Base-by-base conservation (phyloP, 1,140 invertebrate species). In the Metopolophium dirhodum region DNA sequence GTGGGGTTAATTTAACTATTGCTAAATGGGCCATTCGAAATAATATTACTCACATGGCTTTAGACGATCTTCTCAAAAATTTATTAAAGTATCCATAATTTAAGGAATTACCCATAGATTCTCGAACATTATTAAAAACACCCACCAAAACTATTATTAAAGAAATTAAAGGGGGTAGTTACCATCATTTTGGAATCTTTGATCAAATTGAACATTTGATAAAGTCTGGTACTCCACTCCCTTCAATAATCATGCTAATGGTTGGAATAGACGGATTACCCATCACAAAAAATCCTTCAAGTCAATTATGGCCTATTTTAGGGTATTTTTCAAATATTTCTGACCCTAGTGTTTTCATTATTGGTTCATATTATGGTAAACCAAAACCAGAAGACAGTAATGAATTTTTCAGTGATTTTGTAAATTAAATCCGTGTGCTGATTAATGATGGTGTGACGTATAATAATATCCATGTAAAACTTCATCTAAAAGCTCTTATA, bases 351-450 rank as follows among this genome's bases (percentile, higher is more conserved):
- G 45, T 87, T 30, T 87, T 87, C 26, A 87, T 87, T 30, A 87
- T 87, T 47, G 85, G 85, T n/a, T 23, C 85, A 47, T 87, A 87
- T 87, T 87, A 87, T 87, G 85, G 85, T 49, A 49, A 45, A 87
- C 41, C 8, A 30, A 49, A 87, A n/a, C 85, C 85, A 45, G 30
- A 87, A 87, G 45, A 87, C 7, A 30, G 85, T 87, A 87, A 87
- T n/a, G 85, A 87, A 35, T 87, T 47, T 49, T 87, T 87, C 1
- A 30, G 8, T 30, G 45, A 49, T 49, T 87, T 87, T 49, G 85
- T 87, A 30, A 49, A 47, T 45, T 30, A 87, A 87, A 47, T 87
- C 14, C 26, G 30, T 30, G 41, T 26, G 1, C 26, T 87, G 8
- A 14, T 47, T 87, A 87, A 23, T 49, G 26, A 49, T 47, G 85